phyloP scores from a whole-genome alignment of 2,797 vertebrate species.

The Rhinogobio ventralis region DNA sequence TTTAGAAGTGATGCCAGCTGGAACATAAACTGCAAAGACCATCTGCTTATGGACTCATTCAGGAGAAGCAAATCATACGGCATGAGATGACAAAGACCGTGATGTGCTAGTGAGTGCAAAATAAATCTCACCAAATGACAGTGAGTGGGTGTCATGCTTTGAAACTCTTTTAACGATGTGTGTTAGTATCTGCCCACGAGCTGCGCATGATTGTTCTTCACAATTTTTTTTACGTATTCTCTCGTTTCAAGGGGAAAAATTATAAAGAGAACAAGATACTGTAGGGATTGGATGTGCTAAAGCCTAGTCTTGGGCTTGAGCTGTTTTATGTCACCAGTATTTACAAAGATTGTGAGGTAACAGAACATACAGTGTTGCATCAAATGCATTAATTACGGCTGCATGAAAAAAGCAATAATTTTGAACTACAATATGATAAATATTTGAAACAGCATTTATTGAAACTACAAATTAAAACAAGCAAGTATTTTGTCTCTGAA shows the following conservation, averaged over 20 bases:
- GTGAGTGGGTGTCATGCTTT: conserved; percentile 37
- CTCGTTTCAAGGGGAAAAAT: background rate
- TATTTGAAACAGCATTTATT: background rate
- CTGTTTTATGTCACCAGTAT: background rate
- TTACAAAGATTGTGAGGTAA: background rate
- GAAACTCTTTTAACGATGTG: conserved; percentile 23
- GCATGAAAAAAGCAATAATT: background rate
- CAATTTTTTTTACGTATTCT: background rate
- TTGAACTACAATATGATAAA: background rate
- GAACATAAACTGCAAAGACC: conserved; percentile 47
- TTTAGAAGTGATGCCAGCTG: conserved; percentile 66
- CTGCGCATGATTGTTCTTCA: background rate
- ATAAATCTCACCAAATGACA: conserved; percentile 32
- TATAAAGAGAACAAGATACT: conserved; percentile 11
- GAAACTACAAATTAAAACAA: background rate
- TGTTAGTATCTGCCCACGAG: conserved; percentile 21
- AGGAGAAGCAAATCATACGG: conserved; percentile 69
- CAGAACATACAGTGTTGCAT: background rate
- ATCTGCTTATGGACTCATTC: conserved; percentile 67
- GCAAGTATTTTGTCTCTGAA: background rate
- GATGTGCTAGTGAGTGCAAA: conserved; percentile 2
- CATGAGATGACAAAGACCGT: background rate
- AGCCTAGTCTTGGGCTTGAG: background rate
- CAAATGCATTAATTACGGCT: background rate
- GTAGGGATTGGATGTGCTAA: background rate